A percentile compares a stretch with the other conserved stretches of the same genome.
These are phyloP conservation scores for Brachylomia viminalis DNA, from an alignment of 2,888 invertebrate species.

Conservation along the genomic window DNA sequence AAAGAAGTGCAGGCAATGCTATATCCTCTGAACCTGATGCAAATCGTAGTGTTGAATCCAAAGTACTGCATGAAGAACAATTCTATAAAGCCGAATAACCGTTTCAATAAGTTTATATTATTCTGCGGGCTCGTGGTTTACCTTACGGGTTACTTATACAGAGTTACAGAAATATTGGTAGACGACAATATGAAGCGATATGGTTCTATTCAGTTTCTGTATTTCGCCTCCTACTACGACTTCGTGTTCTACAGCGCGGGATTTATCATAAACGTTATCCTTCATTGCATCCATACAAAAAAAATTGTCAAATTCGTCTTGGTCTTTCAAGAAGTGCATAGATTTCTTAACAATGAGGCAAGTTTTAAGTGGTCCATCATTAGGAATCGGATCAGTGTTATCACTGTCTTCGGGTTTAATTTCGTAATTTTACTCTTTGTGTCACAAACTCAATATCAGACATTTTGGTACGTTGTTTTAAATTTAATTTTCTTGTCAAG, in stretches of 20 bases:
- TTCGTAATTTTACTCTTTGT: neutral
- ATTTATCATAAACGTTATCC: conserved; percentile 17
- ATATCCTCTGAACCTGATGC: conserved; percentile 54
- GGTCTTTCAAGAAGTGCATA: conserved; percentile 26
- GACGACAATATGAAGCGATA: conserved; percentile 19
- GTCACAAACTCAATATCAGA: neutral
- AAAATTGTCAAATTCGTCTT: conserved; percentile 3
- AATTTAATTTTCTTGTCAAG: conserved; percentile 21
- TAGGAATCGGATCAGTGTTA: conserved; percentile 24
- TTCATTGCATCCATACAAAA: conserved; percentile 17
- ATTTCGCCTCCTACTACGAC: conserved; percentile 18
- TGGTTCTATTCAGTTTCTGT: conserved; percentile 15
- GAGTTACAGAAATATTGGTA: conserved; percentile 4
- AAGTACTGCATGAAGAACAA: conserved; percentile 58
- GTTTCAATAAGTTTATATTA: conserved; percentile 20
- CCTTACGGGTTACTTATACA: neutral
- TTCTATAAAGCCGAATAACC: conserved; percentile 49
- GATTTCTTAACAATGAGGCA: conserved; percentile 6
- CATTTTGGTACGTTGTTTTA: conserved; percentile 11
- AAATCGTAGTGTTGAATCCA: conserved; percentile 41
- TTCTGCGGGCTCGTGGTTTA: neutral
- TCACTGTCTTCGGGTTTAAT: conserved; percentile 19
- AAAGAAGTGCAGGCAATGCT: conserved; percentile 24
- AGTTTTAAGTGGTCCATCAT: conserved; percentile 11
- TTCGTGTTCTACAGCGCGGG: conserved; percentile 25